These are phyloP conservation scores for Halichondria panicea DNA, from an alignment of 37 sponge, comb jelly and placozoan species.

Conservation along the genomic window DNA sequence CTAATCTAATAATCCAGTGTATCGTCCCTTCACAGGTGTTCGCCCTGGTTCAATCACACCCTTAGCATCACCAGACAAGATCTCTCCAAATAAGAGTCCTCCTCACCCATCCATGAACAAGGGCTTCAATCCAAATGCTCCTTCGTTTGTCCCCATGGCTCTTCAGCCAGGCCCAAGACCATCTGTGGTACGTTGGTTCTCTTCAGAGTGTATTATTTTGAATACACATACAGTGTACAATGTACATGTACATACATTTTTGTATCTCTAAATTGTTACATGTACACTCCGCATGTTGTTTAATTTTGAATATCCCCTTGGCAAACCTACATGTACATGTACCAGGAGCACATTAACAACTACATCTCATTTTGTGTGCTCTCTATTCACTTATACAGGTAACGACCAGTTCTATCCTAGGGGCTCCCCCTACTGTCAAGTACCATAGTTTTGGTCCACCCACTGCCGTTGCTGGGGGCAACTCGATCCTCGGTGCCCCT, in stretches of 20 bases:
- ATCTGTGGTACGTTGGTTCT: slow-evolving; percentile 30
- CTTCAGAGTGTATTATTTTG: no score
- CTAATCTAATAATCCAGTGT: no score
- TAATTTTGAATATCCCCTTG: no score
- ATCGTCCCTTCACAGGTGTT: no score
- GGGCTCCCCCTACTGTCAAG: slow-evolving; percentile 36
- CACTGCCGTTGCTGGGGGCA: background rate
- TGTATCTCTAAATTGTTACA: no score
- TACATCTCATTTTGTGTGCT: background rate
- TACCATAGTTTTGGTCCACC: slow-evolving; percentile 11
- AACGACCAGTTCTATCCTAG: slow-evolving; percentile 61
- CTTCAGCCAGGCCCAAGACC: slow-evolving; percentile 27
- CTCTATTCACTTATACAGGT: background rate
- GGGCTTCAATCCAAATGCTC: slow-evolving; percentile 82
- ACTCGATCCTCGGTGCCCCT: slow-evolving; percentile 56
- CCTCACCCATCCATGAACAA: slow-evolving; percentile 15
- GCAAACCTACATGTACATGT: no score
- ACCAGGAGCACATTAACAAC: no score
- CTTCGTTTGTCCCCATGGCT: slow-evolving; percentile 74
- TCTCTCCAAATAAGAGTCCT: slow-evolving; percentile 61
- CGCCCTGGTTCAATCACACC: slow-evolving; percentile 30
- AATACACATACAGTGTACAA: no score
- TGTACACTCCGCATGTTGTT: no score
- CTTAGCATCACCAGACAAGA: slow-evolving; percentile 43
- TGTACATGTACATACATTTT: no score